A percentile compares a stretch with the other conserved stretches of the same genome.
phyloP scores from a whole-genome alignment of 2,888 invertebrate species.

The Acleris laterana region DNA sequence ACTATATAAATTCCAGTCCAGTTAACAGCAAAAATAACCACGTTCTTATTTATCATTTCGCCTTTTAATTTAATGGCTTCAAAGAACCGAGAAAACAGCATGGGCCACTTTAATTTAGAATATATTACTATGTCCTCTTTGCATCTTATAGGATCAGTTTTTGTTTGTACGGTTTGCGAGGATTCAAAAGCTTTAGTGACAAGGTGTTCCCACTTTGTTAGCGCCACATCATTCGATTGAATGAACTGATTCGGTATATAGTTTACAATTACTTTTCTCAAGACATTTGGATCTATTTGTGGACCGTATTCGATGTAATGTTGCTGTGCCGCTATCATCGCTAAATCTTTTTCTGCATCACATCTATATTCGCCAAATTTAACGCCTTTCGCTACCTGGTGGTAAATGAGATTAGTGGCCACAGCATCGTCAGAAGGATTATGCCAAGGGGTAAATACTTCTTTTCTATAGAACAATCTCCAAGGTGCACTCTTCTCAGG shows the following conservation, averaged over 20 bases:
- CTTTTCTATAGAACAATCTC: constrained; percentile 94
- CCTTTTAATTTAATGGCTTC: constrained; percentile 93
- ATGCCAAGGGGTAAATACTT: constrained; percentile 97
- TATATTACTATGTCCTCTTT: constrained; percentile 96
- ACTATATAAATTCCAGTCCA: constrained; percentile 97
- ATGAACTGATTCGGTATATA: constrained; percentile 92
- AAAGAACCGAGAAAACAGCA: constrained; percentile 96
- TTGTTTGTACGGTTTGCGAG: constrained; percentile 89
- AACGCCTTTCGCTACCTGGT: constrained; percentile 93
- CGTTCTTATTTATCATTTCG: constrained; percentile 86
- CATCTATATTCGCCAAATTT: constrained; percentile 97
- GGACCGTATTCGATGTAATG: constrained; percentile 93
- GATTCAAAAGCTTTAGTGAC: constrained; percentile 89
- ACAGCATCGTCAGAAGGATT: constrained; percentile 91
- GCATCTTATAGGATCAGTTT: constrained; percentile 87
- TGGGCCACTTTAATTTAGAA: constrained; percentile 96
- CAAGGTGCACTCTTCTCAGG: constrained; percentile 94
- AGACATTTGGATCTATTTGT: constrained; percentile 86
- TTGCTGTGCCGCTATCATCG: constrained; percentile 95
- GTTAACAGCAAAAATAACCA: constrained; percentile 96
- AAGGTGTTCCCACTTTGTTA: constrained; percentile 88
- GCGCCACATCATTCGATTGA: constrained; percentile 85
- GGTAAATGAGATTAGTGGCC: constrained; percentile 95
- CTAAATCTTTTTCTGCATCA: constrained; percentile 92
- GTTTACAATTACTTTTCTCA: constrained; percentile 89